Evolutionary conservation across 2,888 invertebrate genomes (phyloP).

Genomic region (Agriopis leucophaearia): DNA sequence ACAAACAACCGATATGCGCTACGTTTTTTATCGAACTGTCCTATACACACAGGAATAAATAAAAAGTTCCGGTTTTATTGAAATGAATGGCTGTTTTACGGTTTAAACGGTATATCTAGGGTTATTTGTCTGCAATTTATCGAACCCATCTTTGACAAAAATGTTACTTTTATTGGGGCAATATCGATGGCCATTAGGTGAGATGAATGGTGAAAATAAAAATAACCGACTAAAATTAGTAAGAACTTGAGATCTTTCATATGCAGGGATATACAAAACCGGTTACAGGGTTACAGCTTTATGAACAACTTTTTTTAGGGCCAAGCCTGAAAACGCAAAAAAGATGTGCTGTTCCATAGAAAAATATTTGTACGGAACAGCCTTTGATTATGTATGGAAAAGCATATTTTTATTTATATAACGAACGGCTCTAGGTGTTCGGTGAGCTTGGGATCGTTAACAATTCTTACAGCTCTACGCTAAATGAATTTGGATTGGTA

Average conservation of each 20-base stretch:
- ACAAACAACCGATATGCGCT: constrained; percentile 68
- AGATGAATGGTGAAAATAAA: neutral
- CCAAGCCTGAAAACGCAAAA: too few relatives aligned
- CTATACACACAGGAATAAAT: constrained; percentile 42
- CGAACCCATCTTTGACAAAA: constrained; percentile 1
- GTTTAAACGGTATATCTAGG: constrained; percentile 17
- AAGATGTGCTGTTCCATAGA: too few relatives aligned
- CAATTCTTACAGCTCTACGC: too few relatives aligned
- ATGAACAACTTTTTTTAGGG: too few relatives aligned
- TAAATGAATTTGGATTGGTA: neutral
- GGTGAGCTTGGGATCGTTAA: too few relatives aligned
- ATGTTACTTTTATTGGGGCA: neutral
- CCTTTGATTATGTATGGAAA: too few relatives aligned
- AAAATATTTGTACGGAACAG: neutral
- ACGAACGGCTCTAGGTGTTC: neutral
- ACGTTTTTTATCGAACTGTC: constrained; percentile 60
- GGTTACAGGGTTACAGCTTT: too few relatives aligned
- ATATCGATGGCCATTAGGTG: neutral
- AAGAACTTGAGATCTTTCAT: neutral
- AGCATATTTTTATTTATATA: neutral
- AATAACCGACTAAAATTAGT: neutral
- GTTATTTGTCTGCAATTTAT: constrained; percentile 18
- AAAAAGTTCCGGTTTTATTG: constrained; percentile 37
- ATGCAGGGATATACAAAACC: too few relatives aligned
- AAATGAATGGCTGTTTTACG: constrained; percentile 45